Conservation (phyloP, 2,888 invertebrate species). For the Cremastobaeus sp. region DNA sequence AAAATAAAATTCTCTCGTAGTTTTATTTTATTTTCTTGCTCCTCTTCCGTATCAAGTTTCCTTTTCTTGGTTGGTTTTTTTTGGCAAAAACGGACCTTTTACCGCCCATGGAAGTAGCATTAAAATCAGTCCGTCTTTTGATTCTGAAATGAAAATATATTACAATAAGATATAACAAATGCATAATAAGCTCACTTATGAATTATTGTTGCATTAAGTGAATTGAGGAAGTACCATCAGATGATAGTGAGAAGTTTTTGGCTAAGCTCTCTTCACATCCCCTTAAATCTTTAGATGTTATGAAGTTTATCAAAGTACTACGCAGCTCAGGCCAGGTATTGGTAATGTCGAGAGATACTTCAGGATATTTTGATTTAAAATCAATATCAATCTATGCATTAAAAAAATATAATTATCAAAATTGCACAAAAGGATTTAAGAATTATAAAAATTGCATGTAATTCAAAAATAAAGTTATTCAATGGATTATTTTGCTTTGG, state of each 20-base stretch:
- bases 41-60: slow-evolving; percentile 17
- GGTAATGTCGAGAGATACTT: not conserved
- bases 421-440: not conserved
- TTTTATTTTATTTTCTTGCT: slow-evolving; percentile 1
- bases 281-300: slow-evolving; percentile 21
- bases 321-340: slow-evolving; percentile 8
- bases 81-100: slow-evolving; percentile 10
- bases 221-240: slow-evolving; percentile 6
- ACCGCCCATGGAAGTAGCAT: slow-evolving; percentile 22
- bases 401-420: not conserved
- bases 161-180: not conserved
- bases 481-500: no score
- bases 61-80: slow-evolving; percentile 15
- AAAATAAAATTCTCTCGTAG: slow-evolving; percentile 34
- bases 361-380: slow-evolving; percentile 5
- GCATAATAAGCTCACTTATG: slow-evolving; percentile 1
- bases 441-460: no score
- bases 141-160: slow-evolving; percentile 18
- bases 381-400: slow-evolving; percentile 4
- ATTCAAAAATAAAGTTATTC: no score
- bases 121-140: slow-evolving; percentile 14
- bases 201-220: slow-evolving; percentile 5
- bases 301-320: slow-evolving; percentile 5
- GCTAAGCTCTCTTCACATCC: slow-evolving; percentile 15
- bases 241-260: not conserved